Conservation (phyloP, 2,113 vertebrate species). For the Cebidichthys violaceus region DNA sequence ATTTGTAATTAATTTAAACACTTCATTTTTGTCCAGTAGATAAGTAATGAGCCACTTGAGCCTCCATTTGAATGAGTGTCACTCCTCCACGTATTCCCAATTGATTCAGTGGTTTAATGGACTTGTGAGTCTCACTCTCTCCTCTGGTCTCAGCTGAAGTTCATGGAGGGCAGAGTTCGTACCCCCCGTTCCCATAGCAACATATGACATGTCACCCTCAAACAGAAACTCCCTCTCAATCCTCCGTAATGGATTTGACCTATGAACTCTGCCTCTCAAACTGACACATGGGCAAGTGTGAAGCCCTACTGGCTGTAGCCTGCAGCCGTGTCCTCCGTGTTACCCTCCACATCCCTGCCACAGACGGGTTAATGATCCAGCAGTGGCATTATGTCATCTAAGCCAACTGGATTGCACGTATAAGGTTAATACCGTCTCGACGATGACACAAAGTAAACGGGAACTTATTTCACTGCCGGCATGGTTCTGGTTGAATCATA, state of each 20-base stretch:
- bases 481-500: conserved; percentile 46
- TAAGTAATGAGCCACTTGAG: conserved; percentile 48
- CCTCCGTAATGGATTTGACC: conserved; percentile 84
- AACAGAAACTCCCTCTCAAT: conserved; percentile 78
- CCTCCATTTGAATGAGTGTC: conserved; percentile 29
- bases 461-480: conserved; percentile 20
- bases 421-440: conserved; percentile 21
- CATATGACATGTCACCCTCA: conserved; percentile 74
- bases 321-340: conserved; percentile 44
- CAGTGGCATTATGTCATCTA: conserved; percentile 52
- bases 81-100: conserved; percentile 30
- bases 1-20: background rate
- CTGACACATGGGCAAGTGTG: conserved; percentile 70
- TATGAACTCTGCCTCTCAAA: conserved; percentile 73
- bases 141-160: conserved; percentile 69
- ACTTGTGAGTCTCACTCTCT: conserved; percentile 59
- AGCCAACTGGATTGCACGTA: conserved; percentile 19
- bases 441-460: conserved; percentile 24
- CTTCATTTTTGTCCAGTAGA: conserved; percentile 7
- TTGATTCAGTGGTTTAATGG: conserved; percentile 72
- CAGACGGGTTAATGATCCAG: conserved; percentile 46
- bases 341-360: conserved; percentile 41
- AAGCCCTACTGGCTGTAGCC: conserved; percentile 63
- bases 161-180: conserved; percentile 79
- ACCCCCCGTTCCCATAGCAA: conserved; percentile 80